Base-by-base conservation (phyloP, 2,888 invertebrate species). In the Meiosimyza decipiens region DNA sequence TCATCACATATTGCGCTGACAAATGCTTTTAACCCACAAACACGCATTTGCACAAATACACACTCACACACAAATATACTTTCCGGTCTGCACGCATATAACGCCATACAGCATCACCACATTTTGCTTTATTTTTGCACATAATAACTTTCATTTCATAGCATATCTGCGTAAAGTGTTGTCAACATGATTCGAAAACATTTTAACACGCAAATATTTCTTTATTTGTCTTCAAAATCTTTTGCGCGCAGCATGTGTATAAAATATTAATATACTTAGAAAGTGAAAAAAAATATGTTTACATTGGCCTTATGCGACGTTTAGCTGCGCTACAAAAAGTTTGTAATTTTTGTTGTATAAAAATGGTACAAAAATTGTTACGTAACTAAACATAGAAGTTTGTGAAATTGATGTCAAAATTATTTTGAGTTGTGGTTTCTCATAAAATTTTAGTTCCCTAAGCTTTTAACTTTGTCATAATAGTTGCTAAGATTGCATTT, bases 1-100 rank as follows among this genome's bases (percentile, higher is more conserved):
- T 60, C 33, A 60, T 60, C 59, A 60, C 59, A 60, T 60, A 60
- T 60, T 60, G 13, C 59, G 33, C 59, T 60, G 59, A 60, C 59
- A 60, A 60, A 60, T 60, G 59, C 59, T 60, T 60, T 60, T 28
- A 33, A 49, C 50, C 4, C 63, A 2, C 6, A 47, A 33, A 62
- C 16, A 62, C 62, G 40, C 62, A n/a, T n/a, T n/a, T 1, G 11
- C n/a, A 5, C 47, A 62, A 40, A 0, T 9, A 12, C 22, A 28
- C 59, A 59, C 63, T 11, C 50, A 63, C 63, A 18, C 63, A 47
- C 3, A 28, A 7, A 6, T 15, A 28, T 6, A 57, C 57, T 18
- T 12, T 57, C 13, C 15, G 28, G 22, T 12, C 28, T 28, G 22
- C 9, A 28, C 13, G 40, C 40, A 40, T 40, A 40, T 40, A 4